Evolutionary conservation across 2,797 vertebrate genomes (phyloP).

Genomic region (Myotis findleyi): DNA sequence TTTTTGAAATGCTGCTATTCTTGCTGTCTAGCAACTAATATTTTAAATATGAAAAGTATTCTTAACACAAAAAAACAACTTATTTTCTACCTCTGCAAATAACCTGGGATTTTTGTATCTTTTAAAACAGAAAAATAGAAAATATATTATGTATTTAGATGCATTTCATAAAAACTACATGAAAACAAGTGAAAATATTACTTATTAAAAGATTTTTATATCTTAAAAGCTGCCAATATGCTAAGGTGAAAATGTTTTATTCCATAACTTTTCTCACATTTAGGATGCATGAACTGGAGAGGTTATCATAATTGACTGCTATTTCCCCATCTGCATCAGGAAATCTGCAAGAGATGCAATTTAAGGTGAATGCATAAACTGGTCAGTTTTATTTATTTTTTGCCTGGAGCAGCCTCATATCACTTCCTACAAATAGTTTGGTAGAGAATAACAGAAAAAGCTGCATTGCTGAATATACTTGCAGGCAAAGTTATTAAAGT

Average conservation of each 20-base stretch:
- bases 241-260: constrained; percentile 67
- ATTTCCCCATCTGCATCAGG: constrained; percentile 23
- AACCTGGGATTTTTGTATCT: neutral
- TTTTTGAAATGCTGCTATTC: constrained; percentile 40
- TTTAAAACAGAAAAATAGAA: constrained; percentile 23
- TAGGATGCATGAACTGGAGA: constrained; percentile 61
- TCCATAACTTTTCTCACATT: constrained; percentile 70
- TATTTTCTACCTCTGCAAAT: neutral
- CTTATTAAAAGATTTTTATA: constrained; percentile 58
- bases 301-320: constrained; percentile 60
- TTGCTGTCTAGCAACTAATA: constrained; percentile 27
- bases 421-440: neutral
- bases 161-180: constrained; percentile 50
- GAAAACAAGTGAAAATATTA: constrained; percentile 34
- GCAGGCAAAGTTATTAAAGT: neutral
- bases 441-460: neutral
- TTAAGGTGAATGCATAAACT: constrained; percentile 57
- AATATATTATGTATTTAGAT: constrained; percentile 41
- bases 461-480: constrained; percentile 27
- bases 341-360: constrained; percentile 68
- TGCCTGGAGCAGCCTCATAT: neutral
- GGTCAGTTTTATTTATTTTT: constrained; percentile 46
- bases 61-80: constrained; percentile 47
- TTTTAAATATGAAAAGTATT: constrained; percentile 68
- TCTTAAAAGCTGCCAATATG: constrained; percentile 54